phyloP scores from a whole-genome alignment of 1,140 invertebrate species.

The Anoplolepis gracilipes region DNA sequence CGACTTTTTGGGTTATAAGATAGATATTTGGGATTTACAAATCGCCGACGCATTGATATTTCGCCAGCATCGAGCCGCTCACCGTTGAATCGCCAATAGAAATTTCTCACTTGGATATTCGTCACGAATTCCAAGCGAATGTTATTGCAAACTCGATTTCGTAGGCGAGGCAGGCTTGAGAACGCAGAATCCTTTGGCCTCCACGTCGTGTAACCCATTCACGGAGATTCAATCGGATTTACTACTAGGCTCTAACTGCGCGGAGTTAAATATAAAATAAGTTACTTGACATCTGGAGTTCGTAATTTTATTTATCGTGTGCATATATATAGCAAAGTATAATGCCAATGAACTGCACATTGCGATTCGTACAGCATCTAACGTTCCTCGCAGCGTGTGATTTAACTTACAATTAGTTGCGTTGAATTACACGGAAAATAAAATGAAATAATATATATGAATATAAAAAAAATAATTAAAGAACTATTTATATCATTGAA shows the following conservation, averaged over 20 bases:
- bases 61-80: conserved; percentile 59
- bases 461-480: not conserved
- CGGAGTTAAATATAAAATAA: conserved; percentile 35
- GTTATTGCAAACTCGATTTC: conserved; percentile 67
- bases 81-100: conserved; percentile 64
- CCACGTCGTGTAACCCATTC: not conserved
- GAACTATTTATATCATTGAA: not conserved
- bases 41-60: conserved; percentile 66
- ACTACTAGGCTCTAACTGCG: not conserved
- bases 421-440: not conserved
- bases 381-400: not conserved
- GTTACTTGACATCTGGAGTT: not conserved
- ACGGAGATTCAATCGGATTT: conserved; percentile 9
- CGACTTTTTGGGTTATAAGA: not conserved
- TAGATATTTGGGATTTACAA: conserved; percentile 33
- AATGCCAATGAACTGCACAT: conserved; percentile 11
- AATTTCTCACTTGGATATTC: conserved; percentile 64
- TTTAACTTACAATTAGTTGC: conserved; percentile 28
- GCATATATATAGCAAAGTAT: not conserved
- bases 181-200: conserved; percentile 35
- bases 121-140: conserved; percentile 66
- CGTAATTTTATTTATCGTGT: not conserved
- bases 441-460: not conserved
- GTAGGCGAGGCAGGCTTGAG: conserved; percentile 65
- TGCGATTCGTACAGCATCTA: not conserved